A percentile compares a stretch with the other conserved stretches of the same genome.
These are phyloP conservation scores for Calameuta pallipes DNA, from an alignment of 2,888 invertebrate species.

Conservation along the genomic window DNA sequence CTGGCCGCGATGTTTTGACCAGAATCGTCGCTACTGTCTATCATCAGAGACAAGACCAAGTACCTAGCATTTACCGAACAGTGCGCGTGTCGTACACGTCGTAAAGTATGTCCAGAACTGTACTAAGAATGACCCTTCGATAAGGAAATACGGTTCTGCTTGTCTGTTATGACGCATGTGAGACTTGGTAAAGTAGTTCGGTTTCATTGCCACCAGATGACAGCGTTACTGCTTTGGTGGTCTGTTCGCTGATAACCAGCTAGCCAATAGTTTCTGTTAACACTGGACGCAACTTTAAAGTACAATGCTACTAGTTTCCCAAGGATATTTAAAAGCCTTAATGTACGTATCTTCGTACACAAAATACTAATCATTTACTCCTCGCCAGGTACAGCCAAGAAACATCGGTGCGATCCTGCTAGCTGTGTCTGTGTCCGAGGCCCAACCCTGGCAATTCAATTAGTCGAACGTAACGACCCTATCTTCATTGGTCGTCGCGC, in stretches of 20 bases:
- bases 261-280: neutral
- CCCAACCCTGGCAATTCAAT: conserved; percentile 48
- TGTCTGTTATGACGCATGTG: neutral
- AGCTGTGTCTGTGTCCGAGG: neutral
- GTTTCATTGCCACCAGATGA: neutral
- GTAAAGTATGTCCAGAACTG: neutral
- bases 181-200: neutral
- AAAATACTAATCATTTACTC: neutral
- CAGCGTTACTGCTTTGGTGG: neutral
- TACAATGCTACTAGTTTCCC: neutral
- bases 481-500: conserved; percentile 42
- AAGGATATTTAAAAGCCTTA: neutral
- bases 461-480: conserved; percentile 58
- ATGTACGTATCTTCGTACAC: neutral
- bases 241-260: neutral
- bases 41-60: conserved; percentile 14
- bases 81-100: neutral
- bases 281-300: neutral
- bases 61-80: neutral
- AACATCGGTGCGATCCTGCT: neutral
- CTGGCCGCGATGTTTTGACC: conserved; percentile 39
- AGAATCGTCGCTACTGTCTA: conserved; percentile 32
- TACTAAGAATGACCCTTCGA: neutral
- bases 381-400: neutral
- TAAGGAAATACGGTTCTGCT: neutral